Base-by-base conservation (phyloP, 2,797 vertebrate genomes). In the Poecilia picta region DNA sequence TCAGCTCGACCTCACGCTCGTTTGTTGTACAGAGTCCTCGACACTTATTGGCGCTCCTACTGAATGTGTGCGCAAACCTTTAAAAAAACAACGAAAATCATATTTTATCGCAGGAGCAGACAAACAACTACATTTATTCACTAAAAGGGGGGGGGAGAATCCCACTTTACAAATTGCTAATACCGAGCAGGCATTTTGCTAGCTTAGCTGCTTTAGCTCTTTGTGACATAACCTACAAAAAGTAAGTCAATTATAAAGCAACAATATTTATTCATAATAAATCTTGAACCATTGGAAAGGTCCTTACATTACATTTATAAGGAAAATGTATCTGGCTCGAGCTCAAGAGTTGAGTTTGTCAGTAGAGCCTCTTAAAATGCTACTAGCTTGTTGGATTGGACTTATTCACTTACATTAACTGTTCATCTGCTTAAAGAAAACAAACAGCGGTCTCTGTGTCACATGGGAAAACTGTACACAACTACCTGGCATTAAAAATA, bases 1-100 rank as follows among this genome's bases (percentile, higher is more conserved):
- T 87, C 33, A 74, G 75, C 81, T 90, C 80, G 33, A 66, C 41
- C 64, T 33, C 41, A 51, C 79, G 1, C 74, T 74, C 90, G 91
- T 91, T 41, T 12, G 8, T n/a, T 45, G 66, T 43, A 43, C 66
- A 15, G 39, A 4, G 25, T 41, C 36, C 20, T 41, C 10, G 11
- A 68, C 20, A 2, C 20, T 25, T n/a, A 25, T n/a, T 70, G 39
- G 23, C 66, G 41, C 64, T 23, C 33, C 62, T 36, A 13, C 36
- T 68, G 39, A 25, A 68, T 68, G 8, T 41, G 20, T 68, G 64
- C 12, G 33, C 36, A 43, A 70, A 23, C 66, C 66, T 25, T 2
- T 4, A 66, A 25, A 23, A 51, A 23, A 36, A 64, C 0, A 2
- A 2, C 36, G 5, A 15, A 6, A 41, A 0, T 66, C 2, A 16